Conservation (phyloP, 2,797 vertebrate genomes). For the Momotus momota region DNA sequence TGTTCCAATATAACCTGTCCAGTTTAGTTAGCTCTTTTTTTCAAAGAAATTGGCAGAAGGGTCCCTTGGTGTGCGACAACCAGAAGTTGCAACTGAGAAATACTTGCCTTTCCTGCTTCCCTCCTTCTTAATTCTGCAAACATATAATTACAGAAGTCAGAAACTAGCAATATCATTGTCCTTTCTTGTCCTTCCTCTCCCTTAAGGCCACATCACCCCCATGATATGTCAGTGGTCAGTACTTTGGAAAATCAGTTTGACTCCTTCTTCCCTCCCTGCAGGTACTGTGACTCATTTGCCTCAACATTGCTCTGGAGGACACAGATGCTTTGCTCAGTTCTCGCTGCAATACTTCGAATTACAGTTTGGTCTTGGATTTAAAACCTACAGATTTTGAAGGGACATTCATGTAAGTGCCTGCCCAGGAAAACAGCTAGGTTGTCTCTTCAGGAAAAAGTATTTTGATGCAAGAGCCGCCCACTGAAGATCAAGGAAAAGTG, state of each 20-base stretch:
- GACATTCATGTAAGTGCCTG: background rate
- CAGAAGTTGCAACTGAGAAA: background rate
- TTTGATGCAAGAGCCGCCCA: background rate
- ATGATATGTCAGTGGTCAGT: background rate
- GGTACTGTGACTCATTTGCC: conserved; percentile 39
- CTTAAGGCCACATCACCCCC: background rate
- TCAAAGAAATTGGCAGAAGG: background rate
- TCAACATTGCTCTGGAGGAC: background rate
- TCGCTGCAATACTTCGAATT: background rate
- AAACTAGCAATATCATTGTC: background rate
- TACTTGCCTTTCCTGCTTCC: background rate
- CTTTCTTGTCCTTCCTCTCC: background rate
- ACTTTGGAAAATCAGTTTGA: conserved; percentile 50
- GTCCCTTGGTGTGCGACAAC: background rate
- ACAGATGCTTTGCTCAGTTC: background rate
- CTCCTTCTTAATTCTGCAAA: background rate
- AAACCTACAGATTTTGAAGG: background rate
- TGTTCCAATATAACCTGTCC: fast-evolving
- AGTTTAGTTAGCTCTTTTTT: background rate
- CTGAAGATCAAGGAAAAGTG: background rate
- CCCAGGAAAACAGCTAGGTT: background rate
- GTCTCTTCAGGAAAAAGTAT: background rate
- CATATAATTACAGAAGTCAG: background rate
- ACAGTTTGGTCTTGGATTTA: background rate
- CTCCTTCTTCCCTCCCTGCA: conserved; percentile 32